Base-by-base conservation (phyloP, 2,888 invertebrate species). In the Trissolcus brochymenae region DNA sequence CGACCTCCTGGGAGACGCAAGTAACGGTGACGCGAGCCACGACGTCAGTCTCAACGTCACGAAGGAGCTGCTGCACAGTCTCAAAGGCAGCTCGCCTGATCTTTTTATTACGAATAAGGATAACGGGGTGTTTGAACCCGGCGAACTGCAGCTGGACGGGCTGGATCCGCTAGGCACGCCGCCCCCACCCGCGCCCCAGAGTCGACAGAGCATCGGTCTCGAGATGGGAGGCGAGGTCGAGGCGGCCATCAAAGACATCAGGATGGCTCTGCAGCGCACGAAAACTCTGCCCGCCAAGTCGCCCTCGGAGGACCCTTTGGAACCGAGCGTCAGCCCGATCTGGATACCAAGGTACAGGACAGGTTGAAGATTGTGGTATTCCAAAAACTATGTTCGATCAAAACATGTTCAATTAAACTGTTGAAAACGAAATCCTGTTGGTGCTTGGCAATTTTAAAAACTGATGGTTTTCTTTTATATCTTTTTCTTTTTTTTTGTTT, bases 211-310 rank as follows among this genome's bases (percentile, higher is more conserved):
- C 25, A 85, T 88, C n/a, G 85, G 81, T 61, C 68, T 84, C 13
- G 75, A 84, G 53, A 80, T 86, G 82, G 80, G 79, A 6, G 79
- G 79, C 7, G 88, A 89, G 67, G 90, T 91, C 79, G 92, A 92
- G 87, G 93, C 95, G 82, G 94, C 95, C 46, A 93, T 95, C 84
- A 95, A 95, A 86, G 96, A 96, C 82, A 96, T 96, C 82, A 93
- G 96, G 61, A 92, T 95, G 84, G 94, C 93, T 79, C 90, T 95
- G 80, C 95, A 93, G 90, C 92, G 94, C 88, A 94, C 94, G 66
- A 93, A 93, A 88, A 92, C 92, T 16, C 88, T 93, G 76, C 92
- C 93, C 29, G 90, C 92, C 14, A 91, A 92, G 80, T 90, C 90
- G 25, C 89, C 90, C 41, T 81, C 87, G 54, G 85, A 89, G 81